Conservation (phyloP, 2,113 vertebrate species). For the Hystrix brachyura region DNA sequence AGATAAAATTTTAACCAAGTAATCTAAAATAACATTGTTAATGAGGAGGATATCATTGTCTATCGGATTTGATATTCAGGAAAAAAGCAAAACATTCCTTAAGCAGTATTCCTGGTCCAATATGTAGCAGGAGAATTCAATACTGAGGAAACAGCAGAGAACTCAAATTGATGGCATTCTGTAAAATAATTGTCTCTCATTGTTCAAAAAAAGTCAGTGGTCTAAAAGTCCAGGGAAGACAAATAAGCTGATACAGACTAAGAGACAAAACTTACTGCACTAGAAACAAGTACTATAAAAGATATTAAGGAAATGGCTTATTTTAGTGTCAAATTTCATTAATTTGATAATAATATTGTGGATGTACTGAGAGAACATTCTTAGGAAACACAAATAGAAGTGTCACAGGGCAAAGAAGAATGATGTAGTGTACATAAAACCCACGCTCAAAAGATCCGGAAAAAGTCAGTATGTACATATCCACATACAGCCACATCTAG, state of each 20-base stretch:
- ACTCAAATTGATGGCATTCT: neutral
- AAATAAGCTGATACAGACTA: neutral
- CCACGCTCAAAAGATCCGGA: neutral
- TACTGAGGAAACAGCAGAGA: neutral
- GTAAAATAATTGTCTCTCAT: neutral
- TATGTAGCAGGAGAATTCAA: neutral
- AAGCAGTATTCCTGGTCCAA: neutral
- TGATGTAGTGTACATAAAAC: neutral
- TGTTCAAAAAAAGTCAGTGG: neutral
- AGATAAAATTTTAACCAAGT: neutral
- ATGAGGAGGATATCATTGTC: neutral
- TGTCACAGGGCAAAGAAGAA: neutral
- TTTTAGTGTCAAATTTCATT: neutral
- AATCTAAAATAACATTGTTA: neutral
- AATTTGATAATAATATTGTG: neutral
- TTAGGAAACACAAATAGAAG: neutral
- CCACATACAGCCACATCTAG: neutral
- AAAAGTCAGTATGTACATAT: neutral
- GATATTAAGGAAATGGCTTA: neutral
- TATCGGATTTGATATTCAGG: neutral
- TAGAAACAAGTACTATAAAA: neutral
- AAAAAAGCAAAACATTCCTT: neutral
- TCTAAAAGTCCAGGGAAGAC: conserved; percentile 10
- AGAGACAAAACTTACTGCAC: neutral
- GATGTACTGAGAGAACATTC: neutral